These are phyloP conservation scores for Asarcornis scutulata DNA, from an alignment of 2,113 vertebrate genomes.

Conservation along the genomic window DNA sequence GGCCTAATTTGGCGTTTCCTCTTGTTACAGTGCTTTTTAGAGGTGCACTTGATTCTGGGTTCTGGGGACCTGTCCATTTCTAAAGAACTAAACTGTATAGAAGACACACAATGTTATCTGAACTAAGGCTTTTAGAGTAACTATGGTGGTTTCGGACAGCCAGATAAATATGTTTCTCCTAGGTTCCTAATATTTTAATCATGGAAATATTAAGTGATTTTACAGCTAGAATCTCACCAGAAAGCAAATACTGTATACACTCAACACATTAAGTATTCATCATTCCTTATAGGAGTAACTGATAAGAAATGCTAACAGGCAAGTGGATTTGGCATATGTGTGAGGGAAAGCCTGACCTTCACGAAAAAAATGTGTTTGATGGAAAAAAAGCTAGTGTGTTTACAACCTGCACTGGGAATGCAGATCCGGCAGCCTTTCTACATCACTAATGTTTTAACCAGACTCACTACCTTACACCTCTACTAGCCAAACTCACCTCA, in stretches of 20 bases:
- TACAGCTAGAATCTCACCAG: conserved; percentile 31
- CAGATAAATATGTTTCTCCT: neutral
- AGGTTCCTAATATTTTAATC: conserved; percentile 20
- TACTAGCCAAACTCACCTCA: neutral
- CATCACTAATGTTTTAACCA: neutral
- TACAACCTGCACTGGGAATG: neutral
- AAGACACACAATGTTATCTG: neutral
- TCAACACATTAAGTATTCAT: conserved; percentile 19
- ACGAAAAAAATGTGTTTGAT: conserved; percentile 13
- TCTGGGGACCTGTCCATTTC: neutral
- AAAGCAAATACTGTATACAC: conserved; percentile 17
- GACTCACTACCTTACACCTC: neutral
- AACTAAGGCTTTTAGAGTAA: neutral
- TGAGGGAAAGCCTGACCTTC: conserved; percentile 14
- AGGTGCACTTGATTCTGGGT: neutral
- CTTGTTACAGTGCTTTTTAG: neutral
- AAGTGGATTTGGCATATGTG: neutral
- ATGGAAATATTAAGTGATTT: conserved; percentile 58
- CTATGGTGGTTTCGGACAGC: conserved; percentile 2
- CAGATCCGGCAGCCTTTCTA: neutral
- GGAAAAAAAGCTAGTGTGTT: neutral
- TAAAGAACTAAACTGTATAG: neutral
- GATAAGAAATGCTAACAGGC: conserved; percentile 38
- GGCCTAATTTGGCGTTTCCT: neutral
- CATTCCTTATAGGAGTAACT: conserved; percentile 12